These are phyloP conservation scores for Athripsodes cinereus DNA, from an alignment of 2,888 invertebrate species.

Conservation along the genomic window DNA sequence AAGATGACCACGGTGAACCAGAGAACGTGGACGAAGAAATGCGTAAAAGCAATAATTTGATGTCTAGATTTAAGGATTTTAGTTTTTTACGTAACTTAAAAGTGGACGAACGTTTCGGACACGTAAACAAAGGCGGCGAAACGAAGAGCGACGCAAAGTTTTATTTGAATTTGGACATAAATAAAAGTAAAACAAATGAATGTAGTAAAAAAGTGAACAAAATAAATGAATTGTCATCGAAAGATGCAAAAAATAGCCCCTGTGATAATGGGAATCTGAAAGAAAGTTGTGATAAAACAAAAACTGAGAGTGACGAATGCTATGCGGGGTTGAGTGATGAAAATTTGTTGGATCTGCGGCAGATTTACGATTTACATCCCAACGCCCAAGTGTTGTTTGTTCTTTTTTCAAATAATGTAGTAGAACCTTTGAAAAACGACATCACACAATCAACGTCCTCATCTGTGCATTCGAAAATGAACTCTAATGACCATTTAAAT, in stretches of 20 bases:
- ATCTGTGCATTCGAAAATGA: neutral
- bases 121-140: constrained; percentile 4
- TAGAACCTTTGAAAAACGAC: constrained; percentile 22
- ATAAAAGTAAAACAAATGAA: too few relatives aligned
- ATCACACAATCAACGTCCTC: neutral
- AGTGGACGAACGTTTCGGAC: neutral
- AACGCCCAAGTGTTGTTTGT: constrained; percentile 42
- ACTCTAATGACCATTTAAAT: constrained; percentile 1
- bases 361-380: constrained; percentile 41
- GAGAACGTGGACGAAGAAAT: neutral
- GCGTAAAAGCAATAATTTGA: neutral
- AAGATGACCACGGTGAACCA: constrained; percentile 5
- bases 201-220: too few relatives aligned
- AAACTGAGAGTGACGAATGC: constrained; percentile 3
- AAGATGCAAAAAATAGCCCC: neutral
- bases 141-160: constrained; percentile 6
- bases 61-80: neutral
- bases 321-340: constrained; percentile 41
- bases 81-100: neutral
- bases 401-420: constrained; percentile 39
- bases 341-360: constrained; percentile 46
- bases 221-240: too few relatives aligned
- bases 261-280: neutral
- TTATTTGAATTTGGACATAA: constrained; percentile 10
- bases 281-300: neutral